A percentile compares a stretch with the other conserved stretches of the same genome.
phyloP scores from a whole-genome alignment of 64 coral and sea anemone species.

The Actinia equina region DNA sequence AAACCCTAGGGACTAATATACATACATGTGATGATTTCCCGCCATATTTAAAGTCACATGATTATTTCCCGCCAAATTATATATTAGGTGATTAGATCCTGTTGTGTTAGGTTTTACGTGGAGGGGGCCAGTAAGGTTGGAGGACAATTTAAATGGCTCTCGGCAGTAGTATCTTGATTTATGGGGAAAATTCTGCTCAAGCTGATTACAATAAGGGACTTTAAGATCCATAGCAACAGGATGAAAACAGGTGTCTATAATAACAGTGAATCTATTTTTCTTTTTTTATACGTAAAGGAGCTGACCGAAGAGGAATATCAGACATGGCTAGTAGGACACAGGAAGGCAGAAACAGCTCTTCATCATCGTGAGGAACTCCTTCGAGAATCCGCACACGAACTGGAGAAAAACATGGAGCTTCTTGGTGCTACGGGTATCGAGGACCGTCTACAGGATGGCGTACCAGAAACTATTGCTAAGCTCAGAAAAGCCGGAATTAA shows the following conservation, averaged over 20 bases:
- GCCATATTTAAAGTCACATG: not conserved
- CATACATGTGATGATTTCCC: no score
- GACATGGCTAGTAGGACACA: conserved; percentile 73
- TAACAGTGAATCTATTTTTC: no score
- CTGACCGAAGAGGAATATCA: conserved; percentile 72
- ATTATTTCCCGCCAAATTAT: not conserved
- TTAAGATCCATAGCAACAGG: no score
- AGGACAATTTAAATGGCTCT: no score
- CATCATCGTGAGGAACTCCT: conserved; percentile 75
- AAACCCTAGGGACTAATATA: no score
- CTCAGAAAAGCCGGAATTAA: conserved; percentile 89
- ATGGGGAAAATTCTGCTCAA: no score
- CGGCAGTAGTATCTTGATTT: no score
- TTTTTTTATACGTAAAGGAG: conserved; percentile 42
- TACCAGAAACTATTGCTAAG: conserved; percentile 94
- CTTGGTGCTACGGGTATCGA: conserved; percentile 97
- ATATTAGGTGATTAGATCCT: no score
- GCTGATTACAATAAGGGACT: no score
- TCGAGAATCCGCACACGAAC: conserved; percentile 61
- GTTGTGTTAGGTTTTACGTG: no score
- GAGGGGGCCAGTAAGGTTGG: no score
- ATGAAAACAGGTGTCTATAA: no score
- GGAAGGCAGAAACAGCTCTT: conserved; percentile 79
- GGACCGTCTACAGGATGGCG: conserved; percentile 94
- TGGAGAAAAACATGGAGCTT: conserved; percentile 82